Base-by-base conservation (phyloP, 2,797 vertebrate species). In the Arnoldichthys spilopterus region DNA sequence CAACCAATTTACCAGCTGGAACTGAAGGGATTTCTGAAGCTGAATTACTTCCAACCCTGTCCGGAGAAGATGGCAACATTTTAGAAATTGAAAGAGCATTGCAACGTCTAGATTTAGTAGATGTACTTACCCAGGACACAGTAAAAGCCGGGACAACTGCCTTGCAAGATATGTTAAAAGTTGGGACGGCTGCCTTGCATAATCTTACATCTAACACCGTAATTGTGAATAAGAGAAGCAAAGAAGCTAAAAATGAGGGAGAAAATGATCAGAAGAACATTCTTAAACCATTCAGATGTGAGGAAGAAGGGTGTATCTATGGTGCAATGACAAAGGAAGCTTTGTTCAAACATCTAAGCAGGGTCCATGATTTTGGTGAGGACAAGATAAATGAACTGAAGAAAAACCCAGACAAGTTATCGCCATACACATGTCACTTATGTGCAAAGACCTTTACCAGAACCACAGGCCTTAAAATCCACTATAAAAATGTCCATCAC, bases 261-360 rank as follows among this genome's bases (percentile, higher is more conserved):
- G n/a, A 87, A 91, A 89, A 13, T 37, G 93, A 92, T 24, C 90
- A 94, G 81, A 95, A 97, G 54, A 97, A 93, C 90, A 86, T 93
- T 82, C 91, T 93, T 64, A 99, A 99, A 87, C 98, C 98, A 37
- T 99, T 99, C 83, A 95, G 94, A 71, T 99, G 98, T 90, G 95
- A 95, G 83, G 94, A 95, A 83, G 94, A 95, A 2, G 94, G 94
- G 73, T 99, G 98, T 87, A 95, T 84, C 80, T 99, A 97, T 32
- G 97, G 97, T 30, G 98, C 98, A 79, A 99, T 99, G 98, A 99
- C 98, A 81, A 99, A 99, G 85, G 98, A 99, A 51, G 97, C 98
- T 0, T 92, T 99, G 56, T 98, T 98, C 89, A 99, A 97, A 90
- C 98, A 99, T 88, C 94, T 99, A 76, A 91, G 90, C 77, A 97